Conservation (phyloP, 2,113 vertebrate genomes). For the Struthio camelus region DNA sequence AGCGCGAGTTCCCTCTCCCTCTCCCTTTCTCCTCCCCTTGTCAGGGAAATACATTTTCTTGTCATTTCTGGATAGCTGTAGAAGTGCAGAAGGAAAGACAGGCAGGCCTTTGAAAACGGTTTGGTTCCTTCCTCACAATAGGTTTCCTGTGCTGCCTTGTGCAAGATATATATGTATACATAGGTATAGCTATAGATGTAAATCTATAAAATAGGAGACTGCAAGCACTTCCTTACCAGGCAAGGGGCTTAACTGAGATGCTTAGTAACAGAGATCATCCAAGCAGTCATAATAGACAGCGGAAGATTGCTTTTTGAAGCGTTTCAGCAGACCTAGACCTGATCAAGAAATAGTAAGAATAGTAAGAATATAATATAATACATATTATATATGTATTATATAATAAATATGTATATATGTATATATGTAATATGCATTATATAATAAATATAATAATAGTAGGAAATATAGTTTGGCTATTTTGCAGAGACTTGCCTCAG, state of each 20-base stretch:
- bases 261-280: background rate
- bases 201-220: background rate
- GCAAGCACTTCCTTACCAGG: background rate
- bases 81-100: background rate
- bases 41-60: background rate
- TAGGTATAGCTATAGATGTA: accelerated
- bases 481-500: background rate
- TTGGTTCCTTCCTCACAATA: background rate
- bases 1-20: background rate
- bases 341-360: too few relatives aligned
- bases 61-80: background rate
- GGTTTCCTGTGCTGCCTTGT: background rate
- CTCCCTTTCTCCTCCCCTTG: background rate
- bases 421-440: too few relatives aligned
- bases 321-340: background rate
- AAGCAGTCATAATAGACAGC: background rate
- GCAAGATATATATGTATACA: background rate
- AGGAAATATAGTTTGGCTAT: background rate
- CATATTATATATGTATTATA: too few relatives aligned
- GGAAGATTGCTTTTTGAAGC: background rate
- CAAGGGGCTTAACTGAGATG: background rate
- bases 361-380: too few relatives aligned
- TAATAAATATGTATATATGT: too few relatives aligned
- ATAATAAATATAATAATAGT: too few relatives aligned
- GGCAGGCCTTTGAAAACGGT: background rate